These are phyloP conservation scores for Hydrozoanthus tunicans DNA, from an alignment of 64 coral and sea anemone species.

Conservation along the genomic window DNA sequence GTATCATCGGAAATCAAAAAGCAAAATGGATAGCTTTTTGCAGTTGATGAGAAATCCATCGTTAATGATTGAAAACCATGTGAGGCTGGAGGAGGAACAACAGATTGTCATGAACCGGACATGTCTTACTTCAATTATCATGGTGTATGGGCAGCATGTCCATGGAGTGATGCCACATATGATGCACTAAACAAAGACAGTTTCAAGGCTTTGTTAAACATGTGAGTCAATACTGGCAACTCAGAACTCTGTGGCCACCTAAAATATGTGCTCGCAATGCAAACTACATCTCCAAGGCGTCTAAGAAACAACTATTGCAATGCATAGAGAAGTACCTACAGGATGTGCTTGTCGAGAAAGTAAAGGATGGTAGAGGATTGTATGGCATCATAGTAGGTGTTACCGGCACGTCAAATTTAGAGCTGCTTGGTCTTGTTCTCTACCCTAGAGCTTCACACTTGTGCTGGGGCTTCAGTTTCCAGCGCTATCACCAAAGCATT, in stretches of 20 bases:
- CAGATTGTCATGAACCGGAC: slow-evolving; percentile 50
- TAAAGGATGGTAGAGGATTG: slow-evolving; percentile 57
- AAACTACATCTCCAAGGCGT: slow-evolving; percentile 70
- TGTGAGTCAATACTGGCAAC: slow-evolving; percentile 62
- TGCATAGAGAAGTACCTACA: slow-evolving; percentile 53
- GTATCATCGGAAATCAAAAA: slow-evolving; percentile 66
- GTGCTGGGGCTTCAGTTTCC: slow-evolving; percentile 51
- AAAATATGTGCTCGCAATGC: slow-evolving; percentile 58
- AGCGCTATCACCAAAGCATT: slow-evolving; percentile 49
- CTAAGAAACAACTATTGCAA: slow-evolving; percentile 64
- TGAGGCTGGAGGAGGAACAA: slow-evolving; percentile 46
- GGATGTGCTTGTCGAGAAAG: slow-evolving; percentile 37
- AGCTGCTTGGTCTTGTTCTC: slow-evolving; percentile 64
- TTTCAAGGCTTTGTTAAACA: slow-evolving; percentile 56
- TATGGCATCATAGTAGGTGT: slow-evolving; percentile 65
- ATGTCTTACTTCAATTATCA: slow-evolving; percentile 58
- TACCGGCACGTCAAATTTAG: slow-evolving; percentile 45
- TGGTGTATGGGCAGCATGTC: slow-evolving; percentile 53
- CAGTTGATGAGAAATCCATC: slow-evolving; percentile 56
- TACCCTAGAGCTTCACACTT: slow-evolving; percentile 54
- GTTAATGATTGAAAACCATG: slow-evolving; percentile 45
- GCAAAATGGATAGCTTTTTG: slow-evolving; percentile 61
- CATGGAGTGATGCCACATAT: slow-evolving; percentile 54
- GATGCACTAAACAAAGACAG: slow-evolving; percentile 45
- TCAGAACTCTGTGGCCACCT: slow-evolving; percentile 56